These are phyloP conservation scores for Barypeithes pellucidus DNA, from an alignment of 2,888 invertebrate genomes.

Conservation along the genomic window DNA sequence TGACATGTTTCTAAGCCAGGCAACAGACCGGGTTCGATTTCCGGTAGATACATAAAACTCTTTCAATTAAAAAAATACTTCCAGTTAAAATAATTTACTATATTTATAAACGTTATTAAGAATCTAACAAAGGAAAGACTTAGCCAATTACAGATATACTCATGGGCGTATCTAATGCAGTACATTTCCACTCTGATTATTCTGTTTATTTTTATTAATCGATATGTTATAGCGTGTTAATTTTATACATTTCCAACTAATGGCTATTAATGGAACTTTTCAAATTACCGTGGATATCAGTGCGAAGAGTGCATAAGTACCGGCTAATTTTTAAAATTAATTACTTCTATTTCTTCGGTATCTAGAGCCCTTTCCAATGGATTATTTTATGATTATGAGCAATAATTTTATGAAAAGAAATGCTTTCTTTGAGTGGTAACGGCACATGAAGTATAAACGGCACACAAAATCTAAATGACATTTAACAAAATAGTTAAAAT, in stretches of 20 bases:
- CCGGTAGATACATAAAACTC: no score
- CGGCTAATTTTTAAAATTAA: slow-evolving; percentile 12
- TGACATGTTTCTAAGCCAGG: no score
- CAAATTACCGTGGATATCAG: slow-evolving; percentile 44
- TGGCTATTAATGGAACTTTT: slow-evolving; percentile 22
- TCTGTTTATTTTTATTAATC: slow-evolving; percentile 61
- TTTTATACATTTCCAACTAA: slow-evolving; percentile 31
- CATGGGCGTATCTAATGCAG: slow-evolving; percentile 42
- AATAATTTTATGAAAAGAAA: not conserved
- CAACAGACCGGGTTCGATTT: no score
- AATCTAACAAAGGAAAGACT: not conserved
- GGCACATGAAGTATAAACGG: no score
- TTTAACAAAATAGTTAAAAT: no score
- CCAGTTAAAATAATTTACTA: no score
- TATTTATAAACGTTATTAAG: not conserved
- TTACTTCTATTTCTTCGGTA: slow-evolving; percentile 7
- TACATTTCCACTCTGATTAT: slow-evolving; percentile 56
- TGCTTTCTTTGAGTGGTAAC: no score
- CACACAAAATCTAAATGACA: no score
- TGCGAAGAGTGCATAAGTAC: slow-evolving; percentile 33
- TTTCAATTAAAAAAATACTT: no score
- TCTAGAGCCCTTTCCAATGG: slow-evolving; percentile 5
- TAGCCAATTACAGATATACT: slow-evolving; percentile 1
- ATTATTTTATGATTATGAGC: not conserved
- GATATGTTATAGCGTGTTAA: slow-evolving; percentile 31